Evolutionary conservation across 2,888 invertebrate species (phyloP), one percentile per base, ranked within the genome.

Genomic region (Cryptosula pallasiana): DNA sequence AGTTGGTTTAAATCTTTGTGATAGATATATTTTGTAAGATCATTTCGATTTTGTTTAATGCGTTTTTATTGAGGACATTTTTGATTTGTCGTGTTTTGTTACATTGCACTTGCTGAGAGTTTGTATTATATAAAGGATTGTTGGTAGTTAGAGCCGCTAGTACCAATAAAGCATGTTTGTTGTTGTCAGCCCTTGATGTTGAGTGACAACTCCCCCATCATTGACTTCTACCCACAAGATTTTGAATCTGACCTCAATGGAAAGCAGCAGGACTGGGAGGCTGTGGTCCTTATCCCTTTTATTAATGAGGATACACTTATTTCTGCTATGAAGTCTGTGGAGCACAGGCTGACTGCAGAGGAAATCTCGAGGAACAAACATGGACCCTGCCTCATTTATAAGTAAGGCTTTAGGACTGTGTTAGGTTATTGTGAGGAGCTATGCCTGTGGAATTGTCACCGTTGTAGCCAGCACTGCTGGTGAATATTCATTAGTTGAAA

Each of bases 201-300:
- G 71, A 91, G 92, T 82, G 85, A 92, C 90, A 90, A 90, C 76
- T 98, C 98, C 0, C 87, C 92, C 0, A 95, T 99, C 72, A 94
- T 97, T 78, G 98, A 99, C 86, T 98, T 98, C 87, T 99, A 99
- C 87, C 99, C 99, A 0, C 91, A 90, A 81, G 94, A 98, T 83
- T 99, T 99, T 86, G 89, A 91, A 79, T 95, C 96, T 73, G 97
- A 99, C 86, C 87, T 99, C 75, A 99, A 99, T 86, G 99, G 99
- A 57, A 99, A 99, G 87, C 97, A 96, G 86, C 98, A 94, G 86
- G 98, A 98, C 72, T 99, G 99, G 99, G 84, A 84, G 79, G 98
- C 99, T 63, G 98, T 99, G 0, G 99, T 98, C 0, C 86, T 99
- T 35, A 87, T 99, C 74, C 99, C 99, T 1, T 99, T 99, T 85